phyloP scores from a whole-genome alignment of 53 echinoderm and acorn worm species.

The Holothuria leucospilota region DNA sequence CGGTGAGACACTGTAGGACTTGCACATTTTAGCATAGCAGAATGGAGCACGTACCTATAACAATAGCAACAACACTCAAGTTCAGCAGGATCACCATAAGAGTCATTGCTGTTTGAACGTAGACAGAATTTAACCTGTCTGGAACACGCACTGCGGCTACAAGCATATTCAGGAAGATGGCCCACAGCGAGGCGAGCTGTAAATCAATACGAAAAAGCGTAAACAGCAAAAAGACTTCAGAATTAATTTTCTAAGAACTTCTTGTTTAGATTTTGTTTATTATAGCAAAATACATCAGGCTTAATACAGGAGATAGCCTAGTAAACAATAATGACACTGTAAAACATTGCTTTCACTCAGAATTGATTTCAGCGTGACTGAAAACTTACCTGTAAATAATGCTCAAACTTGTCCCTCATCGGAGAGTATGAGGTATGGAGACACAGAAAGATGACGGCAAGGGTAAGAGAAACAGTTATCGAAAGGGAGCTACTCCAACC shows the following conservation, averaged over 20 bases:
- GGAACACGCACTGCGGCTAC: no score
- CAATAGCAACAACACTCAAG: background rate
- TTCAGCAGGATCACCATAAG: background rate
- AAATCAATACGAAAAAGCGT: background rate
- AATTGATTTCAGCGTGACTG: background rate
- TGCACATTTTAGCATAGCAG: no score
- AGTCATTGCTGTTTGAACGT: background rate
- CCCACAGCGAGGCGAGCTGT: background rate
- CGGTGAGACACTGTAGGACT: no score
- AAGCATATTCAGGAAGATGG: background rate
- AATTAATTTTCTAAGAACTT: no score
- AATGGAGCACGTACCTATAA: background rate
- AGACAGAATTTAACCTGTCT: background rate
- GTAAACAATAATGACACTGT: background rate
- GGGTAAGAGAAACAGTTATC: background rate
- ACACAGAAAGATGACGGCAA: conserved; percentile 24
- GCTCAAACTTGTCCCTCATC: conserved; percentile 32
- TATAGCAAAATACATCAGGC: background rate
- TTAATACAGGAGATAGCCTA: background rate
- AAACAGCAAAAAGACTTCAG: no score
- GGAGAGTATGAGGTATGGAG: conserved; percentile 16
- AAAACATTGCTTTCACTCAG: background rate
- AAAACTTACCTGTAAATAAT: conserved; percentile 37
- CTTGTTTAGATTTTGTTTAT: no score
- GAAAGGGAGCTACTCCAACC: conserved; percentile 38